phyloP scores from a whole-genome alignment of 1,140 invertebrate species.

The Anagrus nilaparvatae region DNA sequence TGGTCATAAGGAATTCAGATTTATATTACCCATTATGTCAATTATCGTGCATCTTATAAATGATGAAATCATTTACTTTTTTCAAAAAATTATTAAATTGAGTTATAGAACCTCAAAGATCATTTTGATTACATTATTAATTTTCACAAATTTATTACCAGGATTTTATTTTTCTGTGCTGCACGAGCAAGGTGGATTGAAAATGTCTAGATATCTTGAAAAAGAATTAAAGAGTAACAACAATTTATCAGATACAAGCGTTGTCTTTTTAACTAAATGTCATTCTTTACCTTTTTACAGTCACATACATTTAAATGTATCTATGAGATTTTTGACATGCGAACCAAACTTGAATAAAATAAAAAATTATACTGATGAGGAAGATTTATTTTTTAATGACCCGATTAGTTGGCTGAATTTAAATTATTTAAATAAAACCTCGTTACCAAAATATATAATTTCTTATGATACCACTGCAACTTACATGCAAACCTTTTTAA shows the following conservation, averaged over 20 bases:
- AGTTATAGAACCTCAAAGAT: too few relatives aligned
- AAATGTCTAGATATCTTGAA: slow-evolving; percentile 61
- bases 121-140: slow-evolving; percentile 36
- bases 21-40: slow-evolving; percentile 76
- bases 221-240: slow-evolving; percentile 37
- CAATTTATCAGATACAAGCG: slow-evolving; percentile 43
- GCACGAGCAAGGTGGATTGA: slow-evolving; percentile 73
- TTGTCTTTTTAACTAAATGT: slow-evolving; percentile 90
- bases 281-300: slow-evolving; percentile 87
- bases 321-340: slow-evolving; percentile 74
- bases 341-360: slow-evolving; percentile 64
- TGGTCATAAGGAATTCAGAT: slow-evolving; percentile 89
- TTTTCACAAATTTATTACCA: slow-evolving; percentile 52
- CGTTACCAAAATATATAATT: slow-evolving; percentile 48
- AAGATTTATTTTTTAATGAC: slow-evolving; percentile 68
- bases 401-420: slow-evolving; percentile 60
- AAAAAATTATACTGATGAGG: slow-evolving; percentile 63
- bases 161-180: slow-evolving; percentile 60
- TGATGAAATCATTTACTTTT: slow-evolving; percentile 1
- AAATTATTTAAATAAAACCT: slow-evolving; percentile 38
- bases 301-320: slow-evolving; percentile 73
- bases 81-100: slow-evolving; percentile 17
- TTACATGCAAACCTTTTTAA: too few relatives aligned
- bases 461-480: slow-evolving; percentile 55
- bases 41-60: slow-evolving; percentile 53